Evolutionary conservation across 1,140 invertebrate species (phyloP).

Genomic region (Caerostris extrusa): DNA sequence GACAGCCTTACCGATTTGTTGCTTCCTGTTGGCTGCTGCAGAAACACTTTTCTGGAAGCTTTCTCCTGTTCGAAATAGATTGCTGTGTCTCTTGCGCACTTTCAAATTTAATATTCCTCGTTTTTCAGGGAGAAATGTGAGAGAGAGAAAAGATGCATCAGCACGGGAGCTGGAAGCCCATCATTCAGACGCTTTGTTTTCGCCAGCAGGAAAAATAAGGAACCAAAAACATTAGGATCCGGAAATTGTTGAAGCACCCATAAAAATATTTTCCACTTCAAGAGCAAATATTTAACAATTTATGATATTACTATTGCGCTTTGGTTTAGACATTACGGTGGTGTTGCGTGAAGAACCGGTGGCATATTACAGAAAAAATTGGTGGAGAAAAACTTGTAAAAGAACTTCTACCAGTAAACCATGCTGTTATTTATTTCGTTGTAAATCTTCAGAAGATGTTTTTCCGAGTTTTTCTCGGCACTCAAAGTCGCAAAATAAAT

Average conservation of each 20-base stretch:
- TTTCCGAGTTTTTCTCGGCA: neutral
- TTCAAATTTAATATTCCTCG: neutral
- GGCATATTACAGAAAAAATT: neutral
- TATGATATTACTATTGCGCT: neutral
- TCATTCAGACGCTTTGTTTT: neutral
- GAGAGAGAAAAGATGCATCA: neutral
- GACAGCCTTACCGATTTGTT: neutral
- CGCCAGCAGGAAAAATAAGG: neutral
- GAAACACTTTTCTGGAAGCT: neutral
- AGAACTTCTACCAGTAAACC: neutral
- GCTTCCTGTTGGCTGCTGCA: neutral
- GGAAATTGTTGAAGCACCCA: neutral
- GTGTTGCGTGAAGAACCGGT: neutral
- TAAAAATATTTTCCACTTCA: neutral
- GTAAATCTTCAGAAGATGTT: neutral
- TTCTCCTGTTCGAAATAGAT: neutral
- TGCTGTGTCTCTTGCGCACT: neutral
- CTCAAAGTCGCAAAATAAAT: neutral
- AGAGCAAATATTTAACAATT: conserved; percentile 29
- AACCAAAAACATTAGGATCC: neutral
- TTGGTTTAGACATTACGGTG: neutral
- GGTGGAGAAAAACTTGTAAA: neutral
- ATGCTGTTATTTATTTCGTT: neutral
- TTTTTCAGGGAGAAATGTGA: neutral
- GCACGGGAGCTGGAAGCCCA: neutral